Base-by-base conservation (phyloP, 2,888 invertebrate species). In the Plagiodera versicolora region DNA sequence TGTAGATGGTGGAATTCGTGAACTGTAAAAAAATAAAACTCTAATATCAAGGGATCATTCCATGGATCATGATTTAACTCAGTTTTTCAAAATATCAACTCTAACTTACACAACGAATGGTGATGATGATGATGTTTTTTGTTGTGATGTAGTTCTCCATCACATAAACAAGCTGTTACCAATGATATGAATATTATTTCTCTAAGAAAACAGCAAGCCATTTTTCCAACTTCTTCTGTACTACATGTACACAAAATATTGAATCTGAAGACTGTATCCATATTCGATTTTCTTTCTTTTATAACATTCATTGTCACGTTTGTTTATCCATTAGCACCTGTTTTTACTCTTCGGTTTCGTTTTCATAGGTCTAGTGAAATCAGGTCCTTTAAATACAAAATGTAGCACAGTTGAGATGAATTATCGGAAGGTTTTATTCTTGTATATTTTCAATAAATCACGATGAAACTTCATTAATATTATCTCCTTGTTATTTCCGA, bases 1-100 rank as follows among this genome's bases (percentile, higher is more conserved):
- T 72, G 69, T 57, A 78, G 66, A 57, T 76, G 78, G 44, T 72
- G 69, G 16, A 75, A 64, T 17, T 71, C 72, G 35, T 75, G 72
- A 68, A 73, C 77, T 77, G 52, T 56, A 74, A 75, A 46, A 14
- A 39, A 39, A 4, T 39, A 14, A 39, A 5, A 5, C 3, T 24
- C 24, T 24, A 6, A 24, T 24, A n/a, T n/a, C n/a, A n/a, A n/a
- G n/a, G n/a, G n/a, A n/a, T n/a, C n/a, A n/a, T n/a, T n/a, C n/a
- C n/a, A n/a, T n/a, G n/a, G n/a, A n/a, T n/a, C n/a, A n/a, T n/a
- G n/a, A n/a, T n/a, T n/a, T n/a, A 24, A 24, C 3, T 3, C 24
- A 24, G 6, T 24, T 3, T 24, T 24, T 24, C 24, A 24, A 24
- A 24, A 24, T 5, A 5, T 24, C 24, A 24, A 6, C 24, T 56